Evolutionary conservation across 2,888 invertebrate genomes (phyloP).

Genomic region (Cecidostiba fungosa): DNA sequence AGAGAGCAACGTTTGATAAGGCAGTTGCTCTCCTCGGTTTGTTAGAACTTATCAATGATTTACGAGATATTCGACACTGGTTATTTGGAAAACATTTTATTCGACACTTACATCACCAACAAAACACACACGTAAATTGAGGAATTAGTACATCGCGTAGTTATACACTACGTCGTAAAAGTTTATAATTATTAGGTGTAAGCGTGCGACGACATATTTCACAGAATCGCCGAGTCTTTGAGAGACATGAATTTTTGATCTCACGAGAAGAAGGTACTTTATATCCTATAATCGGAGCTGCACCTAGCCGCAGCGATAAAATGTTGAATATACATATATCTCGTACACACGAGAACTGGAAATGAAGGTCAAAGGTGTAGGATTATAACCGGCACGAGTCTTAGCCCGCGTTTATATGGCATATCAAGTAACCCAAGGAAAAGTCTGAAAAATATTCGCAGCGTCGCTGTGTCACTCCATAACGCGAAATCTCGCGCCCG

Average conservation of each 20-base stretch:
- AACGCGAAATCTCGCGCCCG: background rate
- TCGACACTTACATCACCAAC: too few relatives aligned
- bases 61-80: background rate
- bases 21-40: background rate
- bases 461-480: too few relatives aligned
- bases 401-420: background rate
- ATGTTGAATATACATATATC: background rate
- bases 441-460: slow-evolving; percentile 10
- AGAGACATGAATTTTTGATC: too few relatives aligned
- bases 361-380: slow-evolving; percentile 35
- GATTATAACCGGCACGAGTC: background rate
- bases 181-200: background rate
- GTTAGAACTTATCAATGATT: slow-evolving; percentile 40
- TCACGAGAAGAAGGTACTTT: too few relatives aligned
- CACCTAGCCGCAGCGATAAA: background rate
- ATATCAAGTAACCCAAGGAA: slow-evolving; percentile 19
- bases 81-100: too few relatives aligned
- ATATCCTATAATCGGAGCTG: background rate
- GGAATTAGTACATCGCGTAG: background rate
- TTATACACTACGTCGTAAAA: background rate
- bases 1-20: slow-evolving; percentile 21
- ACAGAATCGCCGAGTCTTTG: too few relatives aligned
- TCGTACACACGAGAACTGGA: background rate
- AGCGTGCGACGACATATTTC: too few relatives aligned
- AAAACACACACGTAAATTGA: too few relatives aligned